Percentiles rank a stretch among this genome's conserved stretches.
These are phyloP conservation scores for Gallinago jamesoni DNA, from an alignment of 2,113 vertebrate genomes.

Conservation along the genomic window DNA sequence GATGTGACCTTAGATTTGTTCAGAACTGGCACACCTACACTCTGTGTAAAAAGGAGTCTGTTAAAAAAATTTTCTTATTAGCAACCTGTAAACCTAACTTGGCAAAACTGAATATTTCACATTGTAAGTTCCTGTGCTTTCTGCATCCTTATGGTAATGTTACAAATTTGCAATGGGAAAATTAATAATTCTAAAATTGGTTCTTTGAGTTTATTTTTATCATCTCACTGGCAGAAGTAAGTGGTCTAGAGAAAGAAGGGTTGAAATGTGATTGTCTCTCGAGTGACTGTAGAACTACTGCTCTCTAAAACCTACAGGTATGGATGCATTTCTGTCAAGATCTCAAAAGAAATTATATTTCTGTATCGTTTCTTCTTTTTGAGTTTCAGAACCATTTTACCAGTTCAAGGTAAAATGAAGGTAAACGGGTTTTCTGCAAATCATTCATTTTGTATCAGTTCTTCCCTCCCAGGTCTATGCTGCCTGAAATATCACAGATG, in stretches of 20 bases:
- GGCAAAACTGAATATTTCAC: background rate
- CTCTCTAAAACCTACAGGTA: background rate
- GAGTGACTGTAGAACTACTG: background rate
- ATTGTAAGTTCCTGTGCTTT: background rate
- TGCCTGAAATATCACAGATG: background rate
- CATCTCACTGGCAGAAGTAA: background rate
- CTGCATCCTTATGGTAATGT: background rate
- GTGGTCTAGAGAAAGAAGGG: background rate
- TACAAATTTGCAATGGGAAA: background rate
- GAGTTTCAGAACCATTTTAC: background rate
- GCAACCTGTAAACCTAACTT: background rate
- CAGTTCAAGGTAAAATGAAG: background rate
- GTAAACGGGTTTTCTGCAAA: background rate
- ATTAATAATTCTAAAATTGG: background rate
- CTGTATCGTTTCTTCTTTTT: background rate
- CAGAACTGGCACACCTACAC: background rate
- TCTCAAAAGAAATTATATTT: background rate
- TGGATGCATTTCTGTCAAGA: background rate
- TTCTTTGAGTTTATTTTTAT: constrained; percentile 2
- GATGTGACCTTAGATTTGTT: background rate
- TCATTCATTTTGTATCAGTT: background rate
- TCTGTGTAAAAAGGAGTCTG: background rate
- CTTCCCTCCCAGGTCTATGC: too few relatives aligned
- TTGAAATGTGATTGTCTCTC: background rate
- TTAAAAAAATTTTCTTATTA: background rate